These are phyloP conservation scores for Scaptomyza reducta DNA, from an alignment of 2,888 invertebrate genomes.

Conservation along the genomic window DNA sequence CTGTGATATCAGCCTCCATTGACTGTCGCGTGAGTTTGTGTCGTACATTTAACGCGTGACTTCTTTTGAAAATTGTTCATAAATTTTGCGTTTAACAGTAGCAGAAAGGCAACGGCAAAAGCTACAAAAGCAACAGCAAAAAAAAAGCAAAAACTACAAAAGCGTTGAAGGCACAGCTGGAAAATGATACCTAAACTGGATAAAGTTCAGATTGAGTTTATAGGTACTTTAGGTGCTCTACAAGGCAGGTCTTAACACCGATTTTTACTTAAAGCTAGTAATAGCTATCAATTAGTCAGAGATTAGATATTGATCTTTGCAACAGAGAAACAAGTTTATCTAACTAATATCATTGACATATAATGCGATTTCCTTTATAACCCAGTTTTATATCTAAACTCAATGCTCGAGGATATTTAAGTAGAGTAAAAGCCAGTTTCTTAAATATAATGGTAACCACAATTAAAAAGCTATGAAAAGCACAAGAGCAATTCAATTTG, in stretches of 20 bases:
- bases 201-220: conserved; percentile 1
- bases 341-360: too few species aligned
- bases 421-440: not conserved
- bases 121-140: not conserved
- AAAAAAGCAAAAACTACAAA: conserved; percentile 26
- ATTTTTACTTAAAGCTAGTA: not conserved
- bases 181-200: conserved; percentile 29
- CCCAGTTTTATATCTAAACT: not conserved
- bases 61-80: conserved; percentile 78
- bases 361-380: too few species aligned
- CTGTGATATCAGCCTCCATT: conserved; percentile 5
- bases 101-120: conserved; percentile 58
- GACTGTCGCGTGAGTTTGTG: conserved; percentile 76
- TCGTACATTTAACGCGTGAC: conserved; percentile 79
- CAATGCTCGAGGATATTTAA: not conserved
- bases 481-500: not conserved
- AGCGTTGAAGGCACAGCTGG: conserved; percentile 54
- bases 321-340: too few species aligned
- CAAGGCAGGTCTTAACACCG: too few species aligned
- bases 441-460: not conserved
- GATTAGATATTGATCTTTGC: not conserved
- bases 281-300: not conserved
- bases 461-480: not conserved
- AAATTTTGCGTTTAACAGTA: conserved; percentile 79
- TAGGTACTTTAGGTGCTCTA: conserved; percentile 18